phyloP scores from a whole-genome alignment of 1,140 invertebrate species.

The Cryptotermes secundus region DNA sequence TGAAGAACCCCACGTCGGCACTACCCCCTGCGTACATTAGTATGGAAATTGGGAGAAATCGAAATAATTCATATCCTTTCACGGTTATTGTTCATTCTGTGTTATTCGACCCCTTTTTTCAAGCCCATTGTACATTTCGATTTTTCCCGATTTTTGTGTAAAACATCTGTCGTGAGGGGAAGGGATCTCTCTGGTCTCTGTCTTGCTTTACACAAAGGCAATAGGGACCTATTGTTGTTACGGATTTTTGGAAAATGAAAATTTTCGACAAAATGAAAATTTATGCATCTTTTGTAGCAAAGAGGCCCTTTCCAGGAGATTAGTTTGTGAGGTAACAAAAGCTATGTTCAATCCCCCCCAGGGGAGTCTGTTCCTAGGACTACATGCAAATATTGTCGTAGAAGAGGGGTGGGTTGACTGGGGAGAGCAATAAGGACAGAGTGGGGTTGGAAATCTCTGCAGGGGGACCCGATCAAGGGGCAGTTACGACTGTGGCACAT shows the following conservation, averaged over 20 bases:
- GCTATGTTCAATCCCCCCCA: background rate
- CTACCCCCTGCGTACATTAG: background rate
- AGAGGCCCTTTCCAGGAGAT: constrained; percentile 36
- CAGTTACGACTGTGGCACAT: constrained; percentile 21
- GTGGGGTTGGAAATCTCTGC: background rate
- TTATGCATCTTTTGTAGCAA: constrained; percentile 35
- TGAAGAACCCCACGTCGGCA: background rate
- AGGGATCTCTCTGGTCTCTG: background rate
- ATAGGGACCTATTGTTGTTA: constrained; percentile 25
- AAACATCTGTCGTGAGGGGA: constrained; percentile 33
- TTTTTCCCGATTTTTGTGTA: constrained; percentile 37
- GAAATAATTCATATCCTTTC: constrained; percentile 36
- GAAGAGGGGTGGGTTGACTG: background rate
- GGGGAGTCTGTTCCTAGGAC: background rate
- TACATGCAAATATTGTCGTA: constrained; percentile 22
- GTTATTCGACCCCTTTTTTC: constrained; percentile 27
- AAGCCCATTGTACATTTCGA: constrained; percentile 30
- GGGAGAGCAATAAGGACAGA: background rate
- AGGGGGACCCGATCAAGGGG: background rate
- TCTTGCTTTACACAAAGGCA: constrained; percentile 23
- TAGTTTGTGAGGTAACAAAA: constrained; percentile 32
- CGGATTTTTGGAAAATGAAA: constrained; percentile 38
- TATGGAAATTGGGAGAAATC: constrained; percentile 28
- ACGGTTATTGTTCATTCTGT: constrained; percentile 32
- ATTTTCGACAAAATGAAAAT: constrained; percentile 38